These are phyloP conservation scores for Benthosema pterotum DNA, from an alignment of 2,797 vertebrate genomes.

Conservation along the genomic window DNA sequence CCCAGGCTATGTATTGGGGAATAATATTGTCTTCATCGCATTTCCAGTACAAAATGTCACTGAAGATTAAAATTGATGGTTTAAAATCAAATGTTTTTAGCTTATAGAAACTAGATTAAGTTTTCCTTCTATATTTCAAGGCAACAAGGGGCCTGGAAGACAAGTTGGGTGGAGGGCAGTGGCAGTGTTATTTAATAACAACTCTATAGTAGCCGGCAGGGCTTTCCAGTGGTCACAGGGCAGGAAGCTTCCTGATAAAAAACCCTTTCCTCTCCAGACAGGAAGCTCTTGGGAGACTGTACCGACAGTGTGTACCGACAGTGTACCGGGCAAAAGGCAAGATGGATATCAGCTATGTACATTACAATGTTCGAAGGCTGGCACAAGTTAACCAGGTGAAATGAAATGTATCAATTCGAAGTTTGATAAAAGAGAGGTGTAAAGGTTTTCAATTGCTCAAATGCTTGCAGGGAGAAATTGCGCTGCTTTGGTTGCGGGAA, in stretches of 20 bases:
- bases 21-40: neutral
- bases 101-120: neutral
- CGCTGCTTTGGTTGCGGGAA: too few relatives aligned
- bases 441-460: too few relatives aligned
- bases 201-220: neutral
- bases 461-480: too few relatives aligned
- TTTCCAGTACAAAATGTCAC: constrained; percentile 10
- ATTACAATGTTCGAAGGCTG: neutral
- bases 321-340: constrained; percentile 3
- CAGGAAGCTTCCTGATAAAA: constrained; percentile 36
- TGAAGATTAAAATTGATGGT: neutral
- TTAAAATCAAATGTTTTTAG: neutral
- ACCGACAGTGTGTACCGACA: constrained; percentile 28
- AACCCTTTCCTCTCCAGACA: constrained; percentile 56
- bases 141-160: neutral
- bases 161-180: neutral
- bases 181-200: neutral
- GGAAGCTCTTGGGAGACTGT: constrained; percentile 58
- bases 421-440: too few relatives aligned
- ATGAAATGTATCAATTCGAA: too few relatives aligned
- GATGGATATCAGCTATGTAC: constrained; percentile 1
- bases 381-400: too few relatives aligned
- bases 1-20: neutral
- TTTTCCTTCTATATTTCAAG: neutral
- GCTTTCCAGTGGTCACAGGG: constrained; percentile 6